Evolutionary conservation across 2,888 invertebrate species (phyloP).

Genomic region (Busseola fusca): DNA sequence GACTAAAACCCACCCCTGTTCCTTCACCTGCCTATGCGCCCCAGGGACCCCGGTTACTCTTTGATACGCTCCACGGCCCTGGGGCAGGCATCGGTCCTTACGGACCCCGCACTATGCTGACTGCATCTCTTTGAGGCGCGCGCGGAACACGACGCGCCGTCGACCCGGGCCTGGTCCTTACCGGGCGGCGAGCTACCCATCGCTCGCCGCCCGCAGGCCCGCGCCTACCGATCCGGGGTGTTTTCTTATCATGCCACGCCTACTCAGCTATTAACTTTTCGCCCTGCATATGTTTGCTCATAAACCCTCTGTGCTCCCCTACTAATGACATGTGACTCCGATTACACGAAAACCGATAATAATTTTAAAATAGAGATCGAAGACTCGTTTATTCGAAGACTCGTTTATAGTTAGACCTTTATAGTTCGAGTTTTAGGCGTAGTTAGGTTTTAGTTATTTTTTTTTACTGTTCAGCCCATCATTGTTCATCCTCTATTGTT

Average conservation of each 20-base stretch:
- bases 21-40: too few relatives aligned
- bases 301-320: neutral
- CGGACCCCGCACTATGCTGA: too few relatives aligned
- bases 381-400: neutral
- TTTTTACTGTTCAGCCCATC: neutral
- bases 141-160: too few relatives aligned
- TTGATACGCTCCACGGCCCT: too few relatives aligned
- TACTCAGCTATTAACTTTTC: neutral
- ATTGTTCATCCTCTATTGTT: neutral
- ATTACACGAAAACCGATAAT: neutral
- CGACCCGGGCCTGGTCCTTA: too few relatives aligned
- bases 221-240: too few relatives aligned
- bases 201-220: too few relatives aligned
- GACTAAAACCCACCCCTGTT: too few relatives aligned
- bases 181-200: too few relatives aligned
- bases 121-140: too few relatives aligned
- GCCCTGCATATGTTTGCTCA: neutral
- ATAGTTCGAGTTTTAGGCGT: neutral
- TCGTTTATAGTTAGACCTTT: neutral
- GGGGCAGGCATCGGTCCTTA: too few relatives aligned
- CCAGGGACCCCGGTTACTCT: too few relatives aligned
- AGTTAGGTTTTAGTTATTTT: neutral
- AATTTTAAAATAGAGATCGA: neutral
- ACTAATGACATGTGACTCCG: neutral
- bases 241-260: neutral